Conservation (phyloP, 2,797 vertebrate genomes). For the Alectoris magna region DNA sequence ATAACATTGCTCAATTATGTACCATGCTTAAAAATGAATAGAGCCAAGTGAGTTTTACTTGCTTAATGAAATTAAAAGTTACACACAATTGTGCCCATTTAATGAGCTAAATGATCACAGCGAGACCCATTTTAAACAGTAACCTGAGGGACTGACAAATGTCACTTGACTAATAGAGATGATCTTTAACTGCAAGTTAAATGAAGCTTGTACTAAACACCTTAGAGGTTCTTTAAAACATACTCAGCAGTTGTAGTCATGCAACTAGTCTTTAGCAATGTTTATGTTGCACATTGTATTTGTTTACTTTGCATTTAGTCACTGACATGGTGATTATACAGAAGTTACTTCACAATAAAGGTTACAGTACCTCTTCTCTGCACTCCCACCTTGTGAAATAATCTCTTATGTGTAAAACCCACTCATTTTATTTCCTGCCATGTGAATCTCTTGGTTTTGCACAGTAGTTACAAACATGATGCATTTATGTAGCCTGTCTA, state of each 20-base stretch:
- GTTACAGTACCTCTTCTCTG: not conserved
- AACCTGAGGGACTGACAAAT: conserved; percentile 15
- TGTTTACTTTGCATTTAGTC: not conserved
- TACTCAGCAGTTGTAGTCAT: not conserved
- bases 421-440: not conserved
- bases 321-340: not conserved
- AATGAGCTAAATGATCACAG: not conserved
- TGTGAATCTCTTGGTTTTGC: not conserved
- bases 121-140: not conserved
- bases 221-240: not conserved
- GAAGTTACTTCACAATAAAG: not conserved
- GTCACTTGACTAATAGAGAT: not conserved
- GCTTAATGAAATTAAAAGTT: not conserved
- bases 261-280: not conserved
- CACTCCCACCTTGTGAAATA: not conserved
- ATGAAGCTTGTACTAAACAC: not conserved
- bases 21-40: conserved; percentile 13
- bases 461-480: not conserved
- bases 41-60: not conserved
- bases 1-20: not conserved
- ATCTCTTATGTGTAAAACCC: not conserved
- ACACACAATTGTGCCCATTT: not conserved
- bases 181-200: conserved; percentile 4
- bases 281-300: not conserved
- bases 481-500: not conserved